A percentile compares a stretch with the other conserved stretches of the same genome.
These are phyloP conservation scores for Ceratosolen fusciceps DNA, from an alignment of 1,140 invertebrate species.

Conservation along the genomic window DNA sequence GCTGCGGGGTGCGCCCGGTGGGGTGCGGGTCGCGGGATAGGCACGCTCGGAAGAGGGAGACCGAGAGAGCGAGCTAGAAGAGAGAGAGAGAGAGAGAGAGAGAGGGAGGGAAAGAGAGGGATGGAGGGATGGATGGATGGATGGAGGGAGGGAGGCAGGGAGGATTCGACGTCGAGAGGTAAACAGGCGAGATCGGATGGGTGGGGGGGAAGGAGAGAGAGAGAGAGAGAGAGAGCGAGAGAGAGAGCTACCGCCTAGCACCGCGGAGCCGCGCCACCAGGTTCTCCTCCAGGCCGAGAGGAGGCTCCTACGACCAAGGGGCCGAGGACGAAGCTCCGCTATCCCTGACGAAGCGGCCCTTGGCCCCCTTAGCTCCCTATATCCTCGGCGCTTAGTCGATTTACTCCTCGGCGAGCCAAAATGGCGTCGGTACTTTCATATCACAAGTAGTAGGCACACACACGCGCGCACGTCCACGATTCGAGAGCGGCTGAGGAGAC, in stretches of 20 bases:
- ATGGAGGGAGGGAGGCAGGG: no score
- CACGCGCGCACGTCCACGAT: conserved; percentile 3
- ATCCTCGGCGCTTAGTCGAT: conserved; percentile 20
- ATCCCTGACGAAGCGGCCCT: neutral
- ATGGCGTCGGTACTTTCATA: conserved; percentile 46
- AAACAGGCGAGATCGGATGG: conserved; percentile 8
- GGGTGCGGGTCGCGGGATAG: no score
- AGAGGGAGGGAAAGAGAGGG: no score
- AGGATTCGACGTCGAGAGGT: neutral
- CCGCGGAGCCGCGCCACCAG: conserved; percentile 11
- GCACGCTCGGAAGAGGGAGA: no score
- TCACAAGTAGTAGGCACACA: neutral
- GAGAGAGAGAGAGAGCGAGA: neutral
- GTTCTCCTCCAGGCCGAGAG: neutral
- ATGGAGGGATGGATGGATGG: neutral
- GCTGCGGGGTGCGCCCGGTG: neutral
- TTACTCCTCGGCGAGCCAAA: conserved; percentile 45
- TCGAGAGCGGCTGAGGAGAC: neutral
- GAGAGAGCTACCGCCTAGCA: neutral
- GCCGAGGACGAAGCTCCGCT: neutral
- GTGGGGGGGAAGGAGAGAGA: neutral
- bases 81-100: neutral
- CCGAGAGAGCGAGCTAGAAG: no score
- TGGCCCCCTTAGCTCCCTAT: neutral
- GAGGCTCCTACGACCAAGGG: neutral